Percentiles rank a stretch among this genome's conserved stretches.
These are phyloP conservation scores for Gortyna flavago DNA, from an alignment of 2,888 invertebrate genomes.

Conservation along the genomic window DNA sequence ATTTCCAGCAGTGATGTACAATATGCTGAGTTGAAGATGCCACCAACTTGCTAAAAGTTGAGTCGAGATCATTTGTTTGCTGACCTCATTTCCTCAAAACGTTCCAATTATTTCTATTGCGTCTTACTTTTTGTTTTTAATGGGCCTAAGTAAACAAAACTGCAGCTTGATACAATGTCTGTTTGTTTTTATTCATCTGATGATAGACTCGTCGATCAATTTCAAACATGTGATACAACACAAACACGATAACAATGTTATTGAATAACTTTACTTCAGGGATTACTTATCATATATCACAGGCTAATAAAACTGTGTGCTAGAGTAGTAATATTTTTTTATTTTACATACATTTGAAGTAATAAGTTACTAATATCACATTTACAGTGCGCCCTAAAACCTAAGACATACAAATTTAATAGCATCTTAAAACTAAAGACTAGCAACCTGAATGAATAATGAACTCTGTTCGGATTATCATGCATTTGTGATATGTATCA, in stretches of 20 bases:
- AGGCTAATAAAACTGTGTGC: conserved; percentile 47
- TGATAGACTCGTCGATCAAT: conserved; percentile 27
- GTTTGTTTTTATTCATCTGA: conserved; percentile 29
- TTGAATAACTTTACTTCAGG: conserved; percentile 26
- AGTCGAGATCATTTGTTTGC: neutral
- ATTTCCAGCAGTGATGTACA: neutral
- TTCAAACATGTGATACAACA: conserved; percentile 24
- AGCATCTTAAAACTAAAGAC: conserved; percentile 85
- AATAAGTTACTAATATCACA: conserved; percentile 89
- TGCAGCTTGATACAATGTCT: neutral
- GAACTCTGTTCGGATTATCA: conserved; percentile 84
- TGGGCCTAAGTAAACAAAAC: conserved; percentile 13
- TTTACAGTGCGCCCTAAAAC: conserved; percentile 84
- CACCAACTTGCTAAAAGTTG: neutral
- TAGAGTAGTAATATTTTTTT: conserved; percentile 72
- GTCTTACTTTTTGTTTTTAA: conserved; percentile 8
- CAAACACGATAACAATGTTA: conserved; percentile 35
- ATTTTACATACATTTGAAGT: conserved; percentile 78
- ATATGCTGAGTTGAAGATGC: neutral
- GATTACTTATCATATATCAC: conserved; percentile 37
- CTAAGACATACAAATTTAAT: conserved; percentile 71
- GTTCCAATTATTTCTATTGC: neutral
- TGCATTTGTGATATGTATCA: conserved; percentile 86
- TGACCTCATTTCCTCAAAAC: neutral
- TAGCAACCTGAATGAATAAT: conserved; percentile 84